Evolutionary conservation across 2,888 invertebrate species (phyloP).

Genomic region (Entomobrya multifasciata): DNA sequence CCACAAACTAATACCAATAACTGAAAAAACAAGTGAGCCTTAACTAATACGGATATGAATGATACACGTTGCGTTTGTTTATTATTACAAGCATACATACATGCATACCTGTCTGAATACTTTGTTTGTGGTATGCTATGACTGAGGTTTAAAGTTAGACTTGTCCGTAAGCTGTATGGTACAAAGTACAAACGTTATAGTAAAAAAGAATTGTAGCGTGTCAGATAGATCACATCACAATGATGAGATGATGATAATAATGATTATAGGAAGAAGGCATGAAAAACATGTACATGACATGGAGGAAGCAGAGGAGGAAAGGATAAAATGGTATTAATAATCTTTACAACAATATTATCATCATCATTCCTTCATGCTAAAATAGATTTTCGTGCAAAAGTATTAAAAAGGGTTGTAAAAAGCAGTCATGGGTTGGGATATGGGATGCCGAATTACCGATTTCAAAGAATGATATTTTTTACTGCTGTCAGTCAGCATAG

Average conservation of each 20-base stretch:
- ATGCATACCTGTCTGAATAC: background rate
- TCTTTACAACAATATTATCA: slow-evolving; percentile 44
- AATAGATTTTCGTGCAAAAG: slow-evolving; percentile 6
- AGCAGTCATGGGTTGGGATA: background rate
- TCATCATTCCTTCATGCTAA: slow-evolving; percentile 25
- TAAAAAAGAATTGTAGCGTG: slow-evolving; percentile 46
- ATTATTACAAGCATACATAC: background rate
- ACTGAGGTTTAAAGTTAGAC: too few species aligned
- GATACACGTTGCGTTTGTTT: background rate
- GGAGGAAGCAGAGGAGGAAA: slow-evolving; percentile 31
- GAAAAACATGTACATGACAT: slow-evolving; percentile 37
- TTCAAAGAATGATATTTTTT: slow-evolving; percentile 12
- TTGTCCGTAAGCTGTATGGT: background rate
- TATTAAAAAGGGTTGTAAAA: background rate
- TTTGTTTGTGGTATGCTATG: too few species aligned
- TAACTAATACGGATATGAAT: slow-evolving; percentile 6
- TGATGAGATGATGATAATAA: slow-evolving; percentile 10
- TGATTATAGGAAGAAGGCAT: slow-evolving; percentile 34
- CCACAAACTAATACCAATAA: slow-evolving; percentile 42
- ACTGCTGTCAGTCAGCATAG: slow-evolving; percentile 13
- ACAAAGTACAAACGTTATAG: too few species aligned
- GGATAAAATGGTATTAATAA: slow-evolving; percentile 54
- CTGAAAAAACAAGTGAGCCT: slow-evolving; percentile 24
- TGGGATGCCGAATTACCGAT: too few species aligned
- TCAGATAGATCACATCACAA: slow-evolving; percentile 55